Base-by-base conservation (phyloP, 2,888 invertebrate genomes). In the Drosophila kambysellisi region DNA sequence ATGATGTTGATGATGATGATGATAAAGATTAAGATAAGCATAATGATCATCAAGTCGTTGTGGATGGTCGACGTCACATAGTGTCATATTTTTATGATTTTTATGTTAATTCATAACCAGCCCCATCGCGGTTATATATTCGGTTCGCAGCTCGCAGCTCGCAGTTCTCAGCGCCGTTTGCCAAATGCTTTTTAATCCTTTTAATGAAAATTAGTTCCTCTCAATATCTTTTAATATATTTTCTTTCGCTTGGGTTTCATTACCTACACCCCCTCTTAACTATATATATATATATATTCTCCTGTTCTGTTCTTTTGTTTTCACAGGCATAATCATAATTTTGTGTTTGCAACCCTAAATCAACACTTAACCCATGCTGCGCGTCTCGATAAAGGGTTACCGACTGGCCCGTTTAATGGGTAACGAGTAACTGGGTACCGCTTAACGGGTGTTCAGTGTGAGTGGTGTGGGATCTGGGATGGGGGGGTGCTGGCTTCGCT, bases 201-300 rank as follows among this genome's bases (percentile, higher is more conserved):
- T 92, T 92, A 91, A 92, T 91, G 91, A 91, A 91, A 91, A 91
- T 92, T 92, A 90, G 90, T 89, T 90, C 86, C 89, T 88, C 90
- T 90, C 91, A 90, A 88, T 91, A 90, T 85, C 90, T 90, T 91
- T 91, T 91, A 91, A 90, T 90, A 91, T 90, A 85, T 91, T 85
- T 90, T 83, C 87, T 83, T 90, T 83, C 77, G 86, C 78, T 82
- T 82, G 81, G 70, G 74, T 79, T 80, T 77, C 73, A 71, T 83
- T 74, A 68, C 66, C 51, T 39, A 53, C 41, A 43, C 39, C 29
- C 64, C 11, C 32, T 46, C 53, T 61, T 50, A 29, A 12, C 25
- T 20, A 46, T 11, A 3, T 46, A 25, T 20, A 25, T 6, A 25
- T 20, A 25, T 6, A 52, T 33, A 33, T 3, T 52, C 52, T 33